A percentile compares a stretch with the other conserved stretches of the same genome.
These are phyloP conservation scores for Phalanger gymnotis DNA, from an alignment of 2,797 vertebrate genomes.

Conservation along the genomic window DNA sequence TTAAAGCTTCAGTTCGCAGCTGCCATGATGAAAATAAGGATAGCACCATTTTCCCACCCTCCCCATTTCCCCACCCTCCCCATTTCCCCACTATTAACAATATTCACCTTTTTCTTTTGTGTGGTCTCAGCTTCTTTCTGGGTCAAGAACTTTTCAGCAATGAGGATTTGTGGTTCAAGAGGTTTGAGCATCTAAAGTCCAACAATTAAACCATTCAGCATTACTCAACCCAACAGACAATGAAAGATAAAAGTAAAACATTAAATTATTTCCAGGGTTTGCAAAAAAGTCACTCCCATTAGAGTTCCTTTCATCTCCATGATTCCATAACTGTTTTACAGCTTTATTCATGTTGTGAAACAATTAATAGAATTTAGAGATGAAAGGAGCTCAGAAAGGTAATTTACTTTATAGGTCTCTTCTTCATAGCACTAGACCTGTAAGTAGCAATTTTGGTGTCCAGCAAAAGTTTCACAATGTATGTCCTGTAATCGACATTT, in stretches of 20 bases:
- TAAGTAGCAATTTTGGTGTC: not conserved
- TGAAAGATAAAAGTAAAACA: constrained; percentile 57
- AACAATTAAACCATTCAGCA: constrained; percentile 73
- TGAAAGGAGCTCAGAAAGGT: constrained; percentile 30
- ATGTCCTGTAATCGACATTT: not conserved
- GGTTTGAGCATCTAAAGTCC: constrained; percentile 86
- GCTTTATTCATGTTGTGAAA: constrained; percentile 8
- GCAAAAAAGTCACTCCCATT: not conserved
- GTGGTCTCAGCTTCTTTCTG: constrained; percentile 50
- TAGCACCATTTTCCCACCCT: not conserved
- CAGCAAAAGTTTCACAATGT: not conserved
- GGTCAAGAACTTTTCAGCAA: constrained; percentile 64
- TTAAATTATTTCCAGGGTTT: constrained; percentile 37
- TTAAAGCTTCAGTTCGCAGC: not conserved
- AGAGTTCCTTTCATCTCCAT: not conserved
- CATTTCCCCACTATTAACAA: rapidly evolving
- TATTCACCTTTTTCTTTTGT: constrained; percentile 77
- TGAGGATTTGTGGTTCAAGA: constrained; percentile 35
- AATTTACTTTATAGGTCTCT: constrained; percentile 11
- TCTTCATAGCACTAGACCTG: not conserved
- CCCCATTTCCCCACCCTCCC: not conserved
- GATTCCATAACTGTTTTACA: not conserved
- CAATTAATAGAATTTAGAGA: constrained; percentile 13
- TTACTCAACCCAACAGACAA: constrained; percentile 31
- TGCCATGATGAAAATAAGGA: not conserved